phyloP scores from a whole-genome alignment of 2,113 vertebrate genomes.

The Hemichromis elongatus region DNA sequence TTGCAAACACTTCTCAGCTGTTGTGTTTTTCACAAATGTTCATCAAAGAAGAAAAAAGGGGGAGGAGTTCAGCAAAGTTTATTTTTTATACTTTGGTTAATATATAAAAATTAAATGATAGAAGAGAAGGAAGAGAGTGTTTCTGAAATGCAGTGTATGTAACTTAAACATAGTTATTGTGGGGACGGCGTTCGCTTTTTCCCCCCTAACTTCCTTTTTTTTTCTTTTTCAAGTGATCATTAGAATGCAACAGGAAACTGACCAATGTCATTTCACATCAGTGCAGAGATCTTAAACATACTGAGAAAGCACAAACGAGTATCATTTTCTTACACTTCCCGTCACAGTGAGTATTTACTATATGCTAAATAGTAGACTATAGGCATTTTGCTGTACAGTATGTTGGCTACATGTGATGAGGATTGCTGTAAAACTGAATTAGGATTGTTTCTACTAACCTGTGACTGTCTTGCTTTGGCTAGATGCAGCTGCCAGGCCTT shows the following conservation, averaged over 20 bases:
- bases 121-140: not conserved
- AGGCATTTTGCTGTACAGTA: not conserved
- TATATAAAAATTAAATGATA: not conserved
- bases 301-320: not conserved
- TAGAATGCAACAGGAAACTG: slow-evolving; percentile 56
- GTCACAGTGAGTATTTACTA: slow-evolving; percentile 20
- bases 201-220: slow-evolving; percentile 40
- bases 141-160: not conserved
- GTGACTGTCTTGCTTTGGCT: not conserved
- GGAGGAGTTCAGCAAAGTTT: not conserved
- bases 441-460: not conserved
- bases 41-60: not conserved
- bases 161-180: not conserved
- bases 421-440: not conserved
- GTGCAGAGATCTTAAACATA: not conserved
- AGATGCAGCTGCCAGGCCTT: slow-evolving; percentile 26
- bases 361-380: not conserved
- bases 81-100: not conserved
- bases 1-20: not conserved
- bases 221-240: not conserved
- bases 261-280: slow-evolving; percentile 5
- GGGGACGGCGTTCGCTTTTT: not conserved
- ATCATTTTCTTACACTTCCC: not conserved
- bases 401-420: not conserved
- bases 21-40: not conserved